Base-by-base conservation (phyloP, 2,113 vertebrate species). In the Asarcornis scutulata region DNA sequence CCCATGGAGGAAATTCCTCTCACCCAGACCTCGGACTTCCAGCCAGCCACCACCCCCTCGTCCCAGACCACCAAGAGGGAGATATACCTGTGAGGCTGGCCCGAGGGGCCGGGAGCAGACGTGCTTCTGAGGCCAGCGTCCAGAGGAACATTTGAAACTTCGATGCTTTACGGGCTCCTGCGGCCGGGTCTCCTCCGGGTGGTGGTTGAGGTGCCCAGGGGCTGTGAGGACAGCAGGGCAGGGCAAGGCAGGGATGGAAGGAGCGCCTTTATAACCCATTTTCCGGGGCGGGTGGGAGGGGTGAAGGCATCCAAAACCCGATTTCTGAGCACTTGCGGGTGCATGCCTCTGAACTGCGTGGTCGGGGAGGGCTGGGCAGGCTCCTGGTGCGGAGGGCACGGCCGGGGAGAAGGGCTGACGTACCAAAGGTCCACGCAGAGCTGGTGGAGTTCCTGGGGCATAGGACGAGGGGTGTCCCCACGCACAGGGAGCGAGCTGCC, bases 1-100 rank as follows among this genome's bases (percentile, higher is more conserved):
- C 98, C 98, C 92, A 97, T 99, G 98, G 99, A 99, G 97, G 99
- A 99, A 98, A 99, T 99, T 93, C 99, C 99, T 79, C 98, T 99
- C 98, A 99, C 98, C 98, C 99, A 99, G 98, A 98, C 99, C 95
- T 98, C 98, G 93, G 99, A 99, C 98, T 99, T 98, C 95, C 99
- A 98, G 94, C 98, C 99, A 7, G 97, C 99, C 91, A 98, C 98
- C 94, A 98, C 99, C 80, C 98, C 99, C 23, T 98, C 99, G 11
- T 98, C 99, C 97, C 99, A 99, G 97, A 98, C 98, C 94, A 98
- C 99, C 97, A 99, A 99, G 98, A 98, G 99, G 86, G 99, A 99
- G 98, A 99, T 99, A 97, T 99, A 99, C 98, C 99, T 99, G 99
- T 99, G 98, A 99, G 98, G 98, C 94, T 96, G 94, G 90, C 44